These are phyloP conservation scores for Corydoras maculifer DNA, from an alignment of 2,113 vertebrate species.

Conservation along the genomic window DNA sequence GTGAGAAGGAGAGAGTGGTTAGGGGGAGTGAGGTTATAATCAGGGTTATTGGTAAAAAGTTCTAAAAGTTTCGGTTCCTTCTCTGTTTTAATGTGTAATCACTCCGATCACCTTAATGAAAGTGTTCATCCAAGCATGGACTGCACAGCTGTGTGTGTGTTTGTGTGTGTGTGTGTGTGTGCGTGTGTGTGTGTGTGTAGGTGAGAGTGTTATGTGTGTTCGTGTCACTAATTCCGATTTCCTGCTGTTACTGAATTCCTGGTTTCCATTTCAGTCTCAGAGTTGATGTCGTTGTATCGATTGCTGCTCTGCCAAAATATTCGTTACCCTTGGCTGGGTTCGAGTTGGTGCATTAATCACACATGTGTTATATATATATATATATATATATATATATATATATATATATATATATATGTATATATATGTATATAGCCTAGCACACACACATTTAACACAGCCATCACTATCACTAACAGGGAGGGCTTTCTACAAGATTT, in stretches of 20 bases:
- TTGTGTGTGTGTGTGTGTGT: conserved; percentile 26
- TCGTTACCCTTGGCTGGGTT: conserved; percentile 42
- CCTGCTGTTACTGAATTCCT: conserved; percentile 43
- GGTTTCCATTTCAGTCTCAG: conserved; percentile 28
- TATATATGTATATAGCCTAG: background rate
- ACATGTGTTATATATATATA: conserved; percentile 42
- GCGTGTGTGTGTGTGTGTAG: conserved; percentile 33
- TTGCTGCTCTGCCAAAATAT: conserved; percentile 45
- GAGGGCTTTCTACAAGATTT: too few species aligned
- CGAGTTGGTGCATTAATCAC: conserved; percentile 49
- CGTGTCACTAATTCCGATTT: conserved; percentile 53
- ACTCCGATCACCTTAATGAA: conserved; percentile 63
- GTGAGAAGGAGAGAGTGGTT: too few species aligned
- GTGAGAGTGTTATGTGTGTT: conserved; percentile 25
- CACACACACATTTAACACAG: too few species aligned
- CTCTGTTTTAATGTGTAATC: conserved; percentile 44
- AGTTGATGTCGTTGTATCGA: conserved; percentile 44
- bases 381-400: conserved; percentile 38
- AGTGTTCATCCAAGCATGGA: conserved; percentile 60
- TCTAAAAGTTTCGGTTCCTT: background rate
- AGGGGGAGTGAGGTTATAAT: background rate
- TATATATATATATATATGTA: conserved; percentile 42
- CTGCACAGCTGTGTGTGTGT: conserved; percentile 47
- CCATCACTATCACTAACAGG: too few species aligned
- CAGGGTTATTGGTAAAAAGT: background rate